phyloP scores from a whole-genome alignment of 1,140 invertebrate species.

The Vanessa atalanta region DNA sequence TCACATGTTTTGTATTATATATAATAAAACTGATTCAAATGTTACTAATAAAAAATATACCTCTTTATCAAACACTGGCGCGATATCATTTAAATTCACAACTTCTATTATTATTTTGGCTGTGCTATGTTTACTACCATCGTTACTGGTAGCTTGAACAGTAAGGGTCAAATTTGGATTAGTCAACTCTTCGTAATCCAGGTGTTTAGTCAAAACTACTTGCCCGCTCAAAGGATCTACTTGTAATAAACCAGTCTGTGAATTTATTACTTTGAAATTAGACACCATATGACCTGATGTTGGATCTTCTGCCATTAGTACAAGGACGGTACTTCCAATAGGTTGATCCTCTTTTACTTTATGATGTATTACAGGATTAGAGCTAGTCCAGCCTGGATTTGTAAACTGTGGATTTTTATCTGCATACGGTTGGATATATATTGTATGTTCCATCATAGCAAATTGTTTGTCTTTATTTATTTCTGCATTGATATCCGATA shows the following conservation, averaged over 20 bases:
- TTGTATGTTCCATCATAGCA: slow-evolving; percentile 85
- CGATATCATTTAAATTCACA: slow-evolving; percentile 90
- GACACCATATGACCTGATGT: slow-evolving; percentile 83
- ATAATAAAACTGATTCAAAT: too few species aligned
- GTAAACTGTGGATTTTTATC: slow-evolving; percentile 90
- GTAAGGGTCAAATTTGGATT: slow-evolving; percentile 86
- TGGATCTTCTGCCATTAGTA: slow-evolving; percentile 87
- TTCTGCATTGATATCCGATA: slow-evolving; percentile 86
- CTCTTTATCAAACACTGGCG: slow-evolving; percentile 86
- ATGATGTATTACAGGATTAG: slow-evolving; percentile 85
- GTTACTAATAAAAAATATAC: slow-evolving; percentile 53
- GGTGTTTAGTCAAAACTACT: slow-evolving; percentile 85
- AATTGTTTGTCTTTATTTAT: slow-evolving; percentile 85
- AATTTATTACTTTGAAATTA: slow-evolving; percentile 82
- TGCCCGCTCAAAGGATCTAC: slow-evolving; percentile 85
- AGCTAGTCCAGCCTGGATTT: slow-evolving; percentile 85
- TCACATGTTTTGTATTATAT: too few species aligned
- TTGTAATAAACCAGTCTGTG: slow-evolving; percentile 79
- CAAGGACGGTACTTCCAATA: slow-evolving; percentile 88
- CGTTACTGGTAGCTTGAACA: slow-evolving; percentile 86
- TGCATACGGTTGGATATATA: slow-evolving; percentile 90
- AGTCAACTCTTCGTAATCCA: slow-evolving; percentile 88
- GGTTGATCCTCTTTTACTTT: slow-evolving; percentile 89
- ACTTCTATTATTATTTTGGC: slow-evolving; percentile 87
- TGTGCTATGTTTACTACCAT: slow-evolving; percentile 85